Percentiles rank a stretch among this genome's conserved stretches.
phyloP scores from a whole-genome alignment of 1,140 invertebrate genomes.

The Acromyrmex heyeri region DNA sequence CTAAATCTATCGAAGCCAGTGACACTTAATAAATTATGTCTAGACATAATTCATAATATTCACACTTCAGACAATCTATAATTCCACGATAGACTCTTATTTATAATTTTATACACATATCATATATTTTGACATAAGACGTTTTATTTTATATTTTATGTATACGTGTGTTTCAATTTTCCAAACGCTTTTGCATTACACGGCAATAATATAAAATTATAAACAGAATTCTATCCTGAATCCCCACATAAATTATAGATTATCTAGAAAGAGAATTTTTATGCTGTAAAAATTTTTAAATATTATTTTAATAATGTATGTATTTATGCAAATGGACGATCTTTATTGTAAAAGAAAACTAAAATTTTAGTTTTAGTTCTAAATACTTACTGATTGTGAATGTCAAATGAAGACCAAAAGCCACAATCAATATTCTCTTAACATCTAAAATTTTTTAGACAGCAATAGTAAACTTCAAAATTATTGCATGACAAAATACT shows the following conservation, averaged over 20 bases:
- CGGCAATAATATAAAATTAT: not conserved
- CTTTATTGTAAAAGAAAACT: not conserved
- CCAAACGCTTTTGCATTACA: not conserved
- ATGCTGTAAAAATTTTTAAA: not conserved
- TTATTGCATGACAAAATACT: not conserved
- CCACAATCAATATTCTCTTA: not conserved
- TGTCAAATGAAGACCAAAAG: not conserved
- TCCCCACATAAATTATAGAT: not conserved
- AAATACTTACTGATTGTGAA: too few relatives aligned
- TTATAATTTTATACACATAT: not conserved
- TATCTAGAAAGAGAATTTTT: not conserved
- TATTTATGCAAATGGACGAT: not conserved
- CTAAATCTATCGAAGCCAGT: not conserved
- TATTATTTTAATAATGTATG: not conserved
- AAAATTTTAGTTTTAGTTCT: too few relatives aligned
- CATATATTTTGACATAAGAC: not conserved
- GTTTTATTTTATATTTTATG: not conserved
- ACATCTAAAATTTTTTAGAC: not conserved
- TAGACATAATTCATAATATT: not conserved
- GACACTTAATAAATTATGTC: constrained; percentile 20
- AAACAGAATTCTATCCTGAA: not conserved
- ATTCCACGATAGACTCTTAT: not conserved
- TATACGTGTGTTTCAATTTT: not conserved
- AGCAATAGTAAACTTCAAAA: not conserved
- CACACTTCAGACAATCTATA: not conserved